These are phyloP conservation scores for Vanessa atalanta DNA, from an alignment of 1,140 invertebrate genomes.

Conservation along the genomic window DNA sequence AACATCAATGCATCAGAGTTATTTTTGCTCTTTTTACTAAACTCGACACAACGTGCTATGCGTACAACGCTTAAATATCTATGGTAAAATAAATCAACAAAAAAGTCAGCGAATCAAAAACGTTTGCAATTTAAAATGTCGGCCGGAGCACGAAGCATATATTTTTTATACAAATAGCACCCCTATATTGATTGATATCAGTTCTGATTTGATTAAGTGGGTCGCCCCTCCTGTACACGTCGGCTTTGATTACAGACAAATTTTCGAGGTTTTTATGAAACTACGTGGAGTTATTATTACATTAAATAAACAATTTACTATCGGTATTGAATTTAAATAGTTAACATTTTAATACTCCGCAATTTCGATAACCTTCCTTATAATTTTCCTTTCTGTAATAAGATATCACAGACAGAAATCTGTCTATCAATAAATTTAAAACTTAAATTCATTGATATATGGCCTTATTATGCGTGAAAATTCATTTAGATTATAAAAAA, in stretches of 20 bases:
- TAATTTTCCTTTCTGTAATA: too few relatives aligned
- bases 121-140: slow-evolving; percentile 40
- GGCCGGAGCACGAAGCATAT: slow-evolving; percentile 28
- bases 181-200: slow-evolving; percentile 46
- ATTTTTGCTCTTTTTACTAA: slow-evolving; percentile 9
- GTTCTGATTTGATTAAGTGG: slow-evolving; percentile 46
- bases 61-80: slow-evolving; percentile 23
- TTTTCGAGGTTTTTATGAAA: slow-evolving; percentile 7
- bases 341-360: too few relatives aligned
- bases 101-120: slow-evolving; percentile 30
- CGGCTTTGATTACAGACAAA: slow-evolving; percentile 26
- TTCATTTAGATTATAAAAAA: too few relatives aligned
- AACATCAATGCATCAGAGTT: slow-evolving; percentile 2
- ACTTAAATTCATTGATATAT: too few relatives aligned
- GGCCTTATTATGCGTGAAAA: too few relatives aligned
- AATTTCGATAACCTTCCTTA: too few relatives aligned
- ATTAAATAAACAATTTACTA: neutral
- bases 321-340: too few relatives aligned
- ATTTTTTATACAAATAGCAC: slow-evolving; percentile 49
- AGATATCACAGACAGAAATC: too few relatives aligned
- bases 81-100: slow-evolving; percentile 34
- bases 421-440: too few relatives aligned
- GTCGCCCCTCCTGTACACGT: slow-evolving; percentile 11
- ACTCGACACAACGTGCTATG: slow-evolving; percentile 6
- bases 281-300: neutral